Conservation (phyloP, 2,797 vertebrate genomes). For the Danio choprae region DNA sequence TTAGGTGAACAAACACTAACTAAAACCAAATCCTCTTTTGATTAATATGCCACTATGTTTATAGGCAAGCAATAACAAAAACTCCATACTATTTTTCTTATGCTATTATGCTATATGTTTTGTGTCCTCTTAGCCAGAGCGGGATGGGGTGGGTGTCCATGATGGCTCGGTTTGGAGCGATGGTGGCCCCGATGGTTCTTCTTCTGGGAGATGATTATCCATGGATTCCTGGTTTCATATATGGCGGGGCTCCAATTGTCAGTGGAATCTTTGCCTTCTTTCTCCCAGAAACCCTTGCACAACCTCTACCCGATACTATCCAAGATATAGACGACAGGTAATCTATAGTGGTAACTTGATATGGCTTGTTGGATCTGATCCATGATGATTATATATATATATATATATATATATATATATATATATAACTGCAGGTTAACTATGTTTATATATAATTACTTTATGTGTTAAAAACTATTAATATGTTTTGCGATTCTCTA, state of each 20-base stretch:
- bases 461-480: not conserved
- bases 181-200: conserved; percentile 83
- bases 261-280: conserved; percentile 79
- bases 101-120: not conserved
- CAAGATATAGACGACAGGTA: conserved; percentile 85
- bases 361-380: conserved; percentile 6
- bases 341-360: not conserved
- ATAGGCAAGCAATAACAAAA: not conserved
- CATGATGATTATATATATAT: too few relatives aligned
- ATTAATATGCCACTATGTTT: too few relatives aligned
- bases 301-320: conserved; percentile 83
- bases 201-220: conserved; percentile 71
- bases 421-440: too few relatives aligned
- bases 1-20: too few relatives aligned
- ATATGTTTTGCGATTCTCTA: conserved; percentile 20
- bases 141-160: conserved; percentile 85
- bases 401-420: too few relatives aligned
- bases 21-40: too few relatives aligned
- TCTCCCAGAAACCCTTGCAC: conserved; percentile 82
- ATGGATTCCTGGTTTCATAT: conserved; percentile 81
- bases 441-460: too few relatives aligned
- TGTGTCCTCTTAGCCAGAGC: conserved; percentile 78
- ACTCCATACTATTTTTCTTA: not conserved
- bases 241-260: conserved; percentile 80
- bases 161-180: conserved; percentile 82